These are phyloP conservation scores for Chromobotia macracanthus DNA, from an alignment of 2,797 vertebrate genomes.

Conservation along the genomic window DNA sequence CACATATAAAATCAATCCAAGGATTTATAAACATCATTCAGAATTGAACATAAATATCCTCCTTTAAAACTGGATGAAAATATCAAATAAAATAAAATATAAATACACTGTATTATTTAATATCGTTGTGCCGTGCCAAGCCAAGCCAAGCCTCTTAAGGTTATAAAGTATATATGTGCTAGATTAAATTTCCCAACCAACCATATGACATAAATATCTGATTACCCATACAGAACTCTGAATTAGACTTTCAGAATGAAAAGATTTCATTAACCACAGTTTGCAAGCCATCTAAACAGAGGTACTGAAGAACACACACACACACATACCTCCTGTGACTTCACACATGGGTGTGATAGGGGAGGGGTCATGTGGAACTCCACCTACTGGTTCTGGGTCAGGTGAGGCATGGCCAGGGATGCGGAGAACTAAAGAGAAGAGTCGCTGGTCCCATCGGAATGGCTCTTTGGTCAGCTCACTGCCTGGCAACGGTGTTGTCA, in stretches of 20 bases:
- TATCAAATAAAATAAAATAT: not conserved
- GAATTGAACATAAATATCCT: not conserved
- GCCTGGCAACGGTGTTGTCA: conserved; percentile 94
- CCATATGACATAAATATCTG: not conserved
- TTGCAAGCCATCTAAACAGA: not conserved
- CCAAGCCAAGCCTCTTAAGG: not conserved
- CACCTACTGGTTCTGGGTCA: conserved; percentile 86
- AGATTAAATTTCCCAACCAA: not conserved
- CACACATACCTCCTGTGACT: conserved; percentile 87
- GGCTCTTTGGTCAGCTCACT: conserved; percentile 97
- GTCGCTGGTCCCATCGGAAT: conserved; percentile 96
- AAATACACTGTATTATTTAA: not conserved
- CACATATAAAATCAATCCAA: not conserved
- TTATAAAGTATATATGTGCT: not conserved
- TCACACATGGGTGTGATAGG: conserved; percentile 97
- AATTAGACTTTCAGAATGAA: not conserved
- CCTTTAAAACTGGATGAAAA: not conserved
- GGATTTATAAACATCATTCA: not conserved
- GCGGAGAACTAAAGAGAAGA: conserved; percentile 91
- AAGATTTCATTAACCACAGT: not conserved
- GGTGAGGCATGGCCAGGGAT: conserved; percentile 87
- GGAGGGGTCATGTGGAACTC: conserved; percentile 90
- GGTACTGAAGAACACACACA: not conserved
- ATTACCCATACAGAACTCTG: not conserved
- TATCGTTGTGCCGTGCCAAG: too few relatives aligned